A percentile compares a stretch with the other conserved stretches of the same genome.
Conservation (phyloP, 2,888 invertebrate species). For the Nomada hirtipes region DNA sequence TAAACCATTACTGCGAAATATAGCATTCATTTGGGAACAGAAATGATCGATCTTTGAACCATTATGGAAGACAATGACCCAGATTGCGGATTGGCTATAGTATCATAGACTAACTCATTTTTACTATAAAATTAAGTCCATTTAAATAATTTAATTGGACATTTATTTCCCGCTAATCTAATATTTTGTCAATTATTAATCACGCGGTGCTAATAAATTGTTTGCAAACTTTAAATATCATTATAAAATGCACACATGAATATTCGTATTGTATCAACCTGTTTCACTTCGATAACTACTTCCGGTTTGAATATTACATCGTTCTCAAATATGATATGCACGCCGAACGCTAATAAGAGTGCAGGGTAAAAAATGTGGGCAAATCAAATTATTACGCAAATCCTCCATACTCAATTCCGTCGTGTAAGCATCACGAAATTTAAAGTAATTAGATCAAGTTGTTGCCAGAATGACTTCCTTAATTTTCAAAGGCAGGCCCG, state of each 20-base stretch:
- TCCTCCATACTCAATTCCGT: neutral
- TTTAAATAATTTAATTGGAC: too few relatives aligned
- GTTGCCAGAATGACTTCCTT: neutral
- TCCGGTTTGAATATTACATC: conserved; percentile 1
- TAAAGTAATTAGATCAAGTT: conserved; percentile 9
- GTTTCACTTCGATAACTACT: neutral
- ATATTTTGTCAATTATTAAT: too few relatives aligned
- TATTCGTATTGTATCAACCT: neutral
- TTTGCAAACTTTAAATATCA: neutral
- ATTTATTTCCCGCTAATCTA: neutral
- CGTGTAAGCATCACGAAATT: neutral
- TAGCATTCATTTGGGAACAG: neutral
- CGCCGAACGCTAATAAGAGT: neutral
- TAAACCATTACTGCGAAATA: too few relatives aligned
- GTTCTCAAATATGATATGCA: neutral
- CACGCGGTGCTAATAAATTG: neutral
- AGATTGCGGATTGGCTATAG: too few relatives aligned
- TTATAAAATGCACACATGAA: neutral
- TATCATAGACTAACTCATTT: neutral
- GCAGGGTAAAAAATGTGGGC: neutral
- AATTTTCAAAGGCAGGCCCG: conserved; percentile 3
- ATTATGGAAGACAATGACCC: too few relatives aligned
- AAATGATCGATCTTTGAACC: neutral
- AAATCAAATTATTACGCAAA: neutral
- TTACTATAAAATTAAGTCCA: too few relatives aligned